These are phyloP conservation scores for Dreissena polymorpha DNA, from an alignment of 1,140 invertebrate genomes.

Conservation along the genomic window DNA sequence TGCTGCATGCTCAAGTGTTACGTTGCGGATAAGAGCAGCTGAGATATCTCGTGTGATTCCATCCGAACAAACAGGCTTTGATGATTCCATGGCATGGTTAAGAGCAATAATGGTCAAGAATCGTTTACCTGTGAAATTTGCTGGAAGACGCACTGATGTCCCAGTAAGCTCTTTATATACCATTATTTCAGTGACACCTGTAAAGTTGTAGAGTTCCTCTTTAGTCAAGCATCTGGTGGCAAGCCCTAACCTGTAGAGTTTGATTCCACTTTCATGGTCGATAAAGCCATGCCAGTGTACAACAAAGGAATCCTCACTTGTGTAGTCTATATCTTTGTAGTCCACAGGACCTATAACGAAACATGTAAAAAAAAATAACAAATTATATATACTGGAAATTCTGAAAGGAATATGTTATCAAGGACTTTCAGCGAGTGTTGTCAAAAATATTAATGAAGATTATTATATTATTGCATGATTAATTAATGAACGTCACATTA, in stretches of 20 bases:
- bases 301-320: slow-evolving; percentile 42
- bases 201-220: slow-evolving; percentile 23
- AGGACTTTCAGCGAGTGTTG: neutral
- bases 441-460: neutral
- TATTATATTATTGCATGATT: neutral
- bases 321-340: slow-evolving; percentile 61
- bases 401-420: neutral
- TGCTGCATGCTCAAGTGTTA: slow-evolving; percentile 44
- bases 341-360: slow-evolving; percentile 25
- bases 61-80: slow-evolving; percentile 58
- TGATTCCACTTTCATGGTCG: slow-evolving; percentile 65
- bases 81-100: slow-evolving; percentile 63
- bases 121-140: slow-evolving; percentile 44
- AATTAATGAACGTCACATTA: neutral
- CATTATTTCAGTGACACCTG: neutral
- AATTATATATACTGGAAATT: neutral
- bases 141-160: slow-evolving; percentile 12
- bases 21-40: slow-evolving; percentile 29
- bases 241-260: slow-evolving; percentile 54
- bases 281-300: slow-evolving; percentile 63
- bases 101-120: slow-evolving; percentile 55
- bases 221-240: slow-evolving; percentile 39
- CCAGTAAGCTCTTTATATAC: slow-evolving; percentile 1
- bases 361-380: too few species aligned
- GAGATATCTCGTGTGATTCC: slow-evolving; percentile 56